Base-by-base conservation (phyloP, 2,113 vertebrate species). In the Salvelinus fontinalis region DNA sequence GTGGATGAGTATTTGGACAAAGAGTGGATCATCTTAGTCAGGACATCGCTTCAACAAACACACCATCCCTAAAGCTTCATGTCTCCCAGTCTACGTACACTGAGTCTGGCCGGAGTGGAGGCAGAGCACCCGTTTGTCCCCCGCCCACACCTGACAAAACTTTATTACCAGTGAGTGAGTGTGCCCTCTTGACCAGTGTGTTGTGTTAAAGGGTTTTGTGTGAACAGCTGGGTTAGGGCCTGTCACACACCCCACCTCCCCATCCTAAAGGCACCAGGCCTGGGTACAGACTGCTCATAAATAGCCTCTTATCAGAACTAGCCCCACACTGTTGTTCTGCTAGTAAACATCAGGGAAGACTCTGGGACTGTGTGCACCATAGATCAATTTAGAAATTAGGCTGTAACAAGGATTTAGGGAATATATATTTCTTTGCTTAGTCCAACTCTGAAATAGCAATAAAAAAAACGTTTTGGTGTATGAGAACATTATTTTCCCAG, bases 151-250 rank as follows among this genome's bases (percentile, higher is more conserved):
- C 89, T 92, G 86, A 91, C 83, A 83, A 83, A 84, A 64, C 84
- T 92, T 90, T 90, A 90, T 87, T 90, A 87, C 85, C 80, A 74
- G 86, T 54, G 12, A 54, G 13, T 54, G 16, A 44, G 39, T 76
- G 83, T 89, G 87, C 82, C 85, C 84, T 88, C 80, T 29, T 57
- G 44, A 79, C 76, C 77, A 79, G 59, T 76, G 75, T 77, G 78
- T 80, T 85, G 82, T 91, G 85, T 81, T 82, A 76, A 89, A 80
- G 72, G 77, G 75, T 85, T 91, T 90, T 92, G 92, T 93, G 85
- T 94, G 88, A 90, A 92, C 91, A 93, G 91, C 91, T 92, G 91
- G 87, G 84, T 57, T 80, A 75, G 81, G 82, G 78, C 83, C 78
- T 71, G 75, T 85, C 82, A 81, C 89, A 80, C 77, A 77, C 71